Base-by-base conservation (phyloP, 2,797 vertebrate species). In the Smutsia gigantea region DNA sequence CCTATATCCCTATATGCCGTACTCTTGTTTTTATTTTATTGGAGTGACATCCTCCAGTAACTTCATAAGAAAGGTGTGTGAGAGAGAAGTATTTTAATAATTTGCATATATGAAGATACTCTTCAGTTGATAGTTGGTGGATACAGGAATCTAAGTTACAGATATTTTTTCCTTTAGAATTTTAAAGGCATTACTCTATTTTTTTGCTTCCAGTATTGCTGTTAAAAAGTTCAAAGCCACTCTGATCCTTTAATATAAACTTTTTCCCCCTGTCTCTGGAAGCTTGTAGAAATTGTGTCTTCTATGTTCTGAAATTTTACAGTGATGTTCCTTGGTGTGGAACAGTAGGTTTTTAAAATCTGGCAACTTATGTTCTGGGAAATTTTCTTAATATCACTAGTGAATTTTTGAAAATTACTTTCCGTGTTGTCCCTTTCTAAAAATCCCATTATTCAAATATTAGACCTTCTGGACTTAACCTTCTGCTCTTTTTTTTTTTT, bases 61-160 rank as follows among this genome's bases (percentile, higher is more conserved):
- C 86, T 82, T 96, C 57, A 71, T 85, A n/a, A 96, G 83, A 57
- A 89, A 93, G 27, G 29, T 55, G 59, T 15, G 21, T 57, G 51
- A 31, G n/a, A 90, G 71, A 59, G 19, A 55, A 69, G 53, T 64
- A 42, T 61, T 72, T 92, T 74, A 53, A 31, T 55, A 78, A 82
- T 74, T 57, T 85, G 1, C 34, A 19, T 92, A 29, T 79, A 29
- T 72, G 34, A 78, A 87, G 91, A 83, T 87, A 89, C 5, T 49
- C 39, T 87, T 87, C 57, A n/a, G 37, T 87, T 69, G 53, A 64
- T 83, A 29, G 53, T 57, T 66, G 55, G 53, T 83, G 21, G 29
- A 34, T 63, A 49, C 29, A n/a, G 4, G 57, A 51, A 87, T 84
- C 37, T 86, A 68, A 82, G 46, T 81, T 57, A 15, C 19, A 77